Evolutionary conservation across 2,888 invertebrate species (phyloP).

Genomic region (Scaptomyza reducta): DNA sequence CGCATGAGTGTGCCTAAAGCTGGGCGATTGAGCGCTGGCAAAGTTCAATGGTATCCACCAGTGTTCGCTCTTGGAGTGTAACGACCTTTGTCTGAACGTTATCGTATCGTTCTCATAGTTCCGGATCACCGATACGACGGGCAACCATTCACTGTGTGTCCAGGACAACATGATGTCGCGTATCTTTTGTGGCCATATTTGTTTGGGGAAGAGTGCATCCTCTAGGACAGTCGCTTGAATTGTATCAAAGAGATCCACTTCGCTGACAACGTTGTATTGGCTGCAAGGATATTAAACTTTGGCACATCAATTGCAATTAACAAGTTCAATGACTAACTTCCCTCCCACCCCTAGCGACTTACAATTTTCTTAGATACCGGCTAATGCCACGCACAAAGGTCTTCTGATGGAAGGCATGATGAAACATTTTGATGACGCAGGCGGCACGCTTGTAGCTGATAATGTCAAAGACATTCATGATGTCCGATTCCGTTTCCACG

Average conservation of each 20-base stretch:
- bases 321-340: conserved; percentile 48
- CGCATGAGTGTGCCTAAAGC: conserved; percentile 74
- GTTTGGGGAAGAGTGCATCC: conserved; percentile 55
- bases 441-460: conserved; percentile 88
- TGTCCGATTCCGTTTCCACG: conserved; percentile 79
- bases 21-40: conserved; percentile 67
- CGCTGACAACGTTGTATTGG: conserved; percentile 81
- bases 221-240: conserved; percentile 74
- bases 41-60: conserved; percentile 83
- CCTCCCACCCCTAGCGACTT: conserved; percentile 60
- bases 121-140: conserved; percentile 85
- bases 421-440: conserved; percentile 82
- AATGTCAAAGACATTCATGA: conserved; percentile 85
- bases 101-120: conserved; percentile 85
- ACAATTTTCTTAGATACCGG: conserved; percentile 79
- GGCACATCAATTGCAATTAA: conserved; percentile 79
- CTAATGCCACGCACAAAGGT: conserved; percentile 77
- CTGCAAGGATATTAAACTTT: conserved; percentile 76
- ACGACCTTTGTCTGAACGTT: conserved; percentile 85
- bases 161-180: conserved; percentile 86
- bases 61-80: conserved; percentile 63
- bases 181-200: conserved; percentile 82
- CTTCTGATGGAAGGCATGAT: conserved; percentile 81
- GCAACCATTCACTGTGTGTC: conserved; percentile 87
- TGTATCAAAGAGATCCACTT: conserved; percentile 76